Percentiles rank a stretch among this genome's conserved stretches.
phyloP scores from a whole-genome alignment of 2,797 vertebrate genomes.

The Lepus townsendii region DNA sequence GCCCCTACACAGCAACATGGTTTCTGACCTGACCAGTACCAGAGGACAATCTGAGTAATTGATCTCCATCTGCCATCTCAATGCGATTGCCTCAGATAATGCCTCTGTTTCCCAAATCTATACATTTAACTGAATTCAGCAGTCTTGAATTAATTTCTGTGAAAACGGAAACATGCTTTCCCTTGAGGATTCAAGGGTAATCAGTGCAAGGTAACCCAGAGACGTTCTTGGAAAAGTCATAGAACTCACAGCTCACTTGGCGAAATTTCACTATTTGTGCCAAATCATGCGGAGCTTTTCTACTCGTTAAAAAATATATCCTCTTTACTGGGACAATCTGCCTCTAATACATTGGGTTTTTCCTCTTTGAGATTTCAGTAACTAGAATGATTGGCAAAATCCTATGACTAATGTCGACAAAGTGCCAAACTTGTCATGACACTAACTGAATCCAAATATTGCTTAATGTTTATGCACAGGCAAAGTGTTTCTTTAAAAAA shows the following conservation, averaged over 20 bases:
- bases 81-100: slow-evolving; percentile 19
- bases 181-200: slow-evolving; percentile 5
- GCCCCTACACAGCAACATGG: neutral
- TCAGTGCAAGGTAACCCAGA: neutral
- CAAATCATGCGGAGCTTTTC: neutral
- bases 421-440: slow-evolving; percentile 19
- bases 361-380: slow-evolving; percentile 58
- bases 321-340: slow-evolving; percentile 7
- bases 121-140: slow-evolving; percentile 43
- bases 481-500: neutral
- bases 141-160: slow-evolving; percentile 46
- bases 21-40: slow-evolving; percentile 41
- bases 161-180: slow-evolving; percentile 46
- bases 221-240: slow-evolving; percentile 54
- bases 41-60: slow-evolving; percentile 38
- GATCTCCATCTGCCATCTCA: slow-evolving; percentile 43
- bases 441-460: slow-evolving; percentile 49
- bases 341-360: slow-evolving; percentile 11
- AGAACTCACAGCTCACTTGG: neutral
- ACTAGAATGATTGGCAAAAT: slow-evolving; percentile 54
- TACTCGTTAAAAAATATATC: neutral
- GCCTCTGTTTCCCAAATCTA: slow-evolving; percentile 49
- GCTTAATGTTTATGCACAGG: neutral
- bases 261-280: slow-evolving; percentile 18
- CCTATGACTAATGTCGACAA: neutral